phyloP scores from a whole-genome alignment of 2,888 invertebrate species.

The Cheiracanthium punctorium region DNA sequence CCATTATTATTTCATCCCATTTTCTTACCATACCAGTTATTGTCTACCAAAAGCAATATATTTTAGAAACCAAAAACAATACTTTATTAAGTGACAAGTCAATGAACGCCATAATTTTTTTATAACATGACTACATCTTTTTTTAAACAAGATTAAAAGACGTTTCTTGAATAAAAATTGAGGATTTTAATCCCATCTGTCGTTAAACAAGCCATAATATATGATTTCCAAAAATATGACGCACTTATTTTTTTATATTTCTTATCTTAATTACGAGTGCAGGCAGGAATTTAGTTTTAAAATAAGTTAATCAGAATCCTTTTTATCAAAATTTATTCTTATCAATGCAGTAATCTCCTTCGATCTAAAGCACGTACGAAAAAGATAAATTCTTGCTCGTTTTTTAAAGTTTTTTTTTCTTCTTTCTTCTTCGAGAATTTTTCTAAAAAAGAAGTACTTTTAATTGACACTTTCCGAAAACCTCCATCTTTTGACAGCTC shows the following conservation, averaged over 20 bases:
- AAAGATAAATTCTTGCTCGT: conserved; percentile 10
- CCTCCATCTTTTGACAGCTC: not conserved
- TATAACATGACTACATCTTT: not conserved
- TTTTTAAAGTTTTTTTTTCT: not conserved
- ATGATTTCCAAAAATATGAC: not conserved
- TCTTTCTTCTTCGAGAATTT: not conserved
- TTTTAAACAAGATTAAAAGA: not conserved
- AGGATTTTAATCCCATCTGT: not conserved
- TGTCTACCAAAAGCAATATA: too few species aligned
- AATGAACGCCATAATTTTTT: not conserved
- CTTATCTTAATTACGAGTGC: conserved; percentile 1
- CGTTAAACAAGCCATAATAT: not conserved
- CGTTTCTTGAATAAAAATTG: not conserved
- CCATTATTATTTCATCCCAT: too few species aligned
- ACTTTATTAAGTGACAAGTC: not conserved
- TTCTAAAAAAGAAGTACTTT: not conserved
- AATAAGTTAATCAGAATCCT: not conserved
- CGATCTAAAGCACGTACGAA: not conserved
- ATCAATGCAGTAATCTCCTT: not conserved
- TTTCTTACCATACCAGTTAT: too few species aligned
- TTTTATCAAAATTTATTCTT: not conserved
- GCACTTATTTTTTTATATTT: not conserved
- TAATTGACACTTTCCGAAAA: conserved; percentile 21
- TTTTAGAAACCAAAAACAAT: not conserved
- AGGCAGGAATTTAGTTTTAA: not conserved